A percentile compares a stretch with the other conserved stretches of the same genome.
phyloP scores from a whole-genome alignment of 2,888 invertebrate species.

The Netelia fuscicornis region DNA sequence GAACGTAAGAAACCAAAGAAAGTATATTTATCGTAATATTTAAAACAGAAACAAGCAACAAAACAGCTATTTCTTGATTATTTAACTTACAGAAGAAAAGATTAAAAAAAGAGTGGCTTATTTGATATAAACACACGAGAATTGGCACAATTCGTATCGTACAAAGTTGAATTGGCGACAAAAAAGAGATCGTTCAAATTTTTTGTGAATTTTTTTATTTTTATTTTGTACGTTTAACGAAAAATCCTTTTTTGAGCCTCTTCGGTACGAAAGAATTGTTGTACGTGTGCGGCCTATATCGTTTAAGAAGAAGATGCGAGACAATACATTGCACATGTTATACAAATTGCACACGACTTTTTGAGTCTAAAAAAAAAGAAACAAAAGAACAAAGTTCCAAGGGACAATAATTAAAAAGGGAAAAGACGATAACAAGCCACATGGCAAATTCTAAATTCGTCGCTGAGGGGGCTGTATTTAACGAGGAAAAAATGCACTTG shows the following conservation, averaged over 20 bases:
- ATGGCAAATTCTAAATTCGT: constrained; percentile 39
- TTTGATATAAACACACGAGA: constrained; percentile 67
- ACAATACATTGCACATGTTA: constrained; percentile 70
- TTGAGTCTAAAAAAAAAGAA: constrained; percentile 40
- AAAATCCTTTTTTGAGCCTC: constrained; percentile 55
- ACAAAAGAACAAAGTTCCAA: constrained; percentile 33
- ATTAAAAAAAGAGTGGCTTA: constrained; percentile 53
- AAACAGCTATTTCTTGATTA: constrained; percentile 51
- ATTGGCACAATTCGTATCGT: constrained; percentile 55
- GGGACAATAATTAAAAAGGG: constrained; percentile 56
- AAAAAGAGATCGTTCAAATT: constrained; percentile 21
- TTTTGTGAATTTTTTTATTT: constrained; percentile 4
- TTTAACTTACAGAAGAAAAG: constrained; percentile 42
- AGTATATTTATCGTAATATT: constrained; percentile 63
- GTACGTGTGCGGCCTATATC: constrained; percentile 24
- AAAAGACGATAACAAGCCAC: constrained; percentile 39
- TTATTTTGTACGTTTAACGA: constrained; percentile 35
- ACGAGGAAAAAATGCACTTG: constrained; percentile 58
- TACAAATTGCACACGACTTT: constrained; percentile 67
- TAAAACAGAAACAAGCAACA: constrained; percentile 18
- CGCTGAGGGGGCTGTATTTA: constrained; percentile 37
- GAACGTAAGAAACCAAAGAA: constrained; percentile 63
- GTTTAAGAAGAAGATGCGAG: constrained; percentile 31
- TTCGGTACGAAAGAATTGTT: constrained; percentile 50
- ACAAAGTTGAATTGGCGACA: constrained; percentile 20